Conservation (phyloP, 2,797 vertebrate genomes). For the Characodon lateralis region DNA sequence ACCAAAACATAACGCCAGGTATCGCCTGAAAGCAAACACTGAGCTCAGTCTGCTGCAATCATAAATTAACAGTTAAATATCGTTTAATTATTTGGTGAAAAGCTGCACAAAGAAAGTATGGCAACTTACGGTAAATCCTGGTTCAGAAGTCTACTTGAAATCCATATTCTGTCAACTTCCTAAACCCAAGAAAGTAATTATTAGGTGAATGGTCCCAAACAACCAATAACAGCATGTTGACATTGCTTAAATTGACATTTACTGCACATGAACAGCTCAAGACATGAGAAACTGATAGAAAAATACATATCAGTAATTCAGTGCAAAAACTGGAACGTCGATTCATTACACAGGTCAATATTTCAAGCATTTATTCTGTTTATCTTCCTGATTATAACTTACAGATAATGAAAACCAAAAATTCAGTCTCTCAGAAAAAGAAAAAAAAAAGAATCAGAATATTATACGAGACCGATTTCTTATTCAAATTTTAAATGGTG, state of each 20-base stretch:
- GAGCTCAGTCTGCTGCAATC: not conserved
- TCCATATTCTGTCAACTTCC: constrained; percentile 96
- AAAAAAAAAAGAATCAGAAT: too few relatives aligned
- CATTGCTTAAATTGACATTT: not conserved
- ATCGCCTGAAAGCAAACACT: constrained; percentile 79
- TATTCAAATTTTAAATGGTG: too few relatives aligned
- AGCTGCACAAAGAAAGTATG: not conserved
- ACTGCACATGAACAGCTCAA: not conserved
- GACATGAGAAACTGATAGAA: not conserved
- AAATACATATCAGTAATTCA: not conserved
- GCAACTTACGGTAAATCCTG: constrained; percentile 92
- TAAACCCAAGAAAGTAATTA: constrained; percentile 55
- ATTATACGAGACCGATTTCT: too few relatives aligned
- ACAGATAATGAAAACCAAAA: not conserved
- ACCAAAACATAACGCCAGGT: constrained; percentile 91
- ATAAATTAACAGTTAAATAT: not conserved
- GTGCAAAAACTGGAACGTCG: not conserved
- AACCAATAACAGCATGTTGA: not conserved
- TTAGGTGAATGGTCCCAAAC: not conserved
- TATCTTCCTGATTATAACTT: not conserved
- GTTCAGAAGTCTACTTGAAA: constrained; percentile 94
- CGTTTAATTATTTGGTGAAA: not conserved
- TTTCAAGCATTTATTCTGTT: not conserved
- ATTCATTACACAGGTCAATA: not conserved
- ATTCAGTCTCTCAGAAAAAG: too few relatives aligned